Base-by-base conservation (phyloP, 2,797 vertebrate species). In the Rhinella marina region DNA sequence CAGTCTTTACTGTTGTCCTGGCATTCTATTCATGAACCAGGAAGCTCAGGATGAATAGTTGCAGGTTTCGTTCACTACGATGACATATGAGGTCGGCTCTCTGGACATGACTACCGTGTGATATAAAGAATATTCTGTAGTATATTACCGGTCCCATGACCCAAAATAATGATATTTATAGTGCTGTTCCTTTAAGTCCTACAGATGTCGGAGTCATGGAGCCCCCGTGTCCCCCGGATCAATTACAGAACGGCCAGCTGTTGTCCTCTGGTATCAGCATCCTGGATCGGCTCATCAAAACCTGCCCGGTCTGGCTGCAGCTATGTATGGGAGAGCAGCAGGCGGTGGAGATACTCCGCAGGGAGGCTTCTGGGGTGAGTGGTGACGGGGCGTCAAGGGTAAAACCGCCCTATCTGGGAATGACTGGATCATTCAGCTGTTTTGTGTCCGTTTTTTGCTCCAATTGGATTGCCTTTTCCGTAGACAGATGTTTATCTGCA, bases 281-380 rank as follows among this genome's bases (percentile, higher is more conserved):
- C 57, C 90, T 96, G 25, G 97, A 99, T 85, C 96, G 93, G 86
- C 95, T 99, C 88, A 92, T 97, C 79, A 96, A 95, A 86, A 99
- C 96, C 0, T 93, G 95, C 84, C 95, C 97, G 0, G 93, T 97
- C 62, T 99, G 98, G 98, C 94, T 96, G 82, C 97, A 96, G 85
- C 93, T 96, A 90, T 94, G 94, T 66, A 94, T 97, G 93, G 91
- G 86, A 92, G 91, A 88, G 85, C 92, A 95, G 0, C 94, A 93
- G 87, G 95, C 90, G 19, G 82, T 77, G 3, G 90, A 76, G 0
- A 95, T 97, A 82, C 92, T 99, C 90, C 92, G 92, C 89, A 94
- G 90, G 80, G 95, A 98, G 91, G 41, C 86, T 0, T 90, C 95
- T 0, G 97, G 98, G 96, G 98, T 99, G 92, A 96, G 96, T 94